A percentile compares a stretch with the other conserved stretches of the same genome.
Conservation (phyloP, 2,113 vertebrate genomes). For the Anhinga anhinga region DNA sequence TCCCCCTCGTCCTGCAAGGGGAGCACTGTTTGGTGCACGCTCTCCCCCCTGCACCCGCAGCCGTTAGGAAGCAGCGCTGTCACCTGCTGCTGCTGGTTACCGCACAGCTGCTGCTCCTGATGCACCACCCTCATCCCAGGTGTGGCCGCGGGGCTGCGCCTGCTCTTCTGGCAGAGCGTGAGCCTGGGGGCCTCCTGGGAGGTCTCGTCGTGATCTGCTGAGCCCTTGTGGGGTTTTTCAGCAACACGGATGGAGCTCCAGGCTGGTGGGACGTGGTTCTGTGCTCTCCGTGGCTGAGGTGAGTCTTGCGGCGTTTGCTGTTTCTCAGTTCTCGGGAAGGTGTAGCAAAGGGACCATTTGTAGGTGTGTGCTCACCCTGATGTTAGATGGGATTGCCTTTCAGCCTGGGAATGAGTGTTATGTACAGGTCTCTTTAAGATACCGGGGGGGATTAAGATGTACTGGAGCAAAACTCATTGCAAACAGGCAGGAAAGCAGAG, state of each 20-base stretch:
- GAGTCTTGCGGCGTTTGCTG: rapidly evolving
- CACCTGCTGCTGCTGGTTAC: neutral
- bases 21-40: rapidly evolving
- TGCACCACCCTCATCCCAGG: neutral
- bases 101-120: neutral
- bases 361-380: rapidly evolving
- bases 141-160: neutral
- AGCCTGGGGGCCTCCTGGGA: rapidly evolving
- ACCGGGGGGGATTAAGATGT: too few species aligned
- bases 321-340: rapidly evolving
- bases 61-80: neutral
- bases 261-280: neutral
- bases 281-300: neutral
- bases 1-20: too few species aligned
- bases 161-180: rapidly evolving
- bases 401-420: rapidly evolving
- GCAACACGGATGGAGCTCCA: rapidly evolving
- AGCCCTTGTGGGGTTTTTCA: rapidly evolving
- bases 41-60: rapidly evolving
- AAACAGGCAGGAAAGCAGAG: neutral
- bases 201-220: rapidly evolving
- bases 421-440: rapidly evolving
- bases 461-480: rapidly evolving
- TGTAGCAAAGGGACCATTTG: rapidly evolving
- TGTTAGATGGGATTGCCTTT: neutral